phyloP scores from a whole-genome alignment of 1,140 invertebrate genomes.

The Teleogryllus occipitalis region DNA sequence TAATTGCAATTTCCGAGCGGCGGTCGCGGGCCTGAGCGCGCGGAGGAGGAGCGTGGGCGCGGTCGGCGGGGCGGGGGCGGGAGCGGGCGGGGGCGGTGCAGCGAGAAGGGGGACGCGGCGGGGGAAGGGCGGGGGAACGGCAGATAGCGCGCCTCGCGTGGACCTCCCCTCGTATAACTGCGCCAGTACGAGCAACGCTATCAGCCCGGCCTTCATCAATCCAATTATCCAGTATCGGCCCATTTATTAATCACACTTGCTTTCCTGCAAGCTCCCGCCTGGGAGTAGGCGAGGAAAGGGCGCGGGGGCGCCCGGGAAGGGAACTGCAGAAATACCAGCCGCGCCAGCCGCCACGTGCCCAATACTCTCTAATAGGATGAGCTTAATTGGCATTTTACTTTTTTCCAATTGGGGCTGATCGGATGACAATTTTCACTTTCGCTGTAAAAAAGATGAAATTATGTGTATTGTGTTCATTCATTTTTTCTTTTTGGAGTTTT shows the following conservation, averaged over 20 bases:
- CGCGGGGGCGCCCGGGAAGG: background rate
- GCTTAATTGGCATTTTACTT: background rate
- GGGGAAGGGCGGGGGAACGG: no score
- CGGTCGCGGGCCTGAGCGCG: background rate
- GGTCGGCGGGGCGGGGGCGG: no score
- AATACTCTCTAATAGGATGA: background rate
- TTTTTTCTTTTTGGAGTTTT: no score
- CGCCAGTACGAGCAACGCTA: background rate
- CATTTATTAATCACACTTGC: conserved; percentile 5
- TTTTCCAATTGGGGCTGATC: no score
- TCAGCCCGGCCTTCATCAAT: background rate
- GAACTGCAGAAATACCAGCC: background rate
- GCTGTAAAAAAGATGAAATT: no score
- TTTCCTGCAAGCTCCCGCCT: background rate
- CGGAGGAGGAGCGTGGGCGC: background rate
- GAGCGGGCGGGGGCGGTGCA: background rate
- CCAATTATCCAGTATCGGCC: conserved; percentile 3
- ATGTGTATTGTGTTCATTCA: no score
- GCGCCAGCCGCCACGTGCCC: background rate
- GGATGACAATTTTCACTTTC: no score
- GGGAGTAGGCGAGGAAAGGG: background rate
- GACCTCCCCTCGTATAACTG: background rate
- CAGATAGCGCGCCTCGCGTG: background rate
- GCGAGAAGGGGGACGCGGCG: background rate
- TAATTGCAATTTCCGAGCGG: background rate